phyloP scores from a whole-genome alignment of 2,797 vertebrate species.

The Mormyrus proboscirostris region DNA sequence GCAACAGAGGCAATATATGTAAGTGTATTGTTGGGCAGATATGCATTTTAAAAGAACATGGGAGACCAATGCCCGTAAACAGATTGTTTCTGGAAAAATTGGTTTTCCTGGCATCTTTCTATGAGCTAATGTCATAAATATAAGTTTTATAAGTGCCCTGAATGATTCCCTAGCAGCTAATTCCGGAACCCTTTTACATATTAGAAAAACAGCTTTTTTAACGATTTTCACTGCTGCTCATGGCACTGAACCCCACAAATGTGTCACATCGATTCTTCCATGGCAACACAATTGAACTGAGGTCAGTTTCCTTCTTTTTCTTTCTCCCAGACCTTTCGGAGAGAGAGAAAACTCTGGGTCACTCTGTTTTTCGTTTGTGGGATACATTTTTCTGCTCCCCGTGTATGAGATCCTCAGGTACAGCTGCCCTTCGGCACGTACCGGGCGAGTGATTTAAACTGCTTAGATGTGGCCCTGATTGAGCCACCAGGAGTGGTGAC shows the following conservation, averaged over 20 bases:
- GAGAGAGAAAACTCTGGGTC: neutral
- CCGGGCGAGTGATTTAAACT: neutral
- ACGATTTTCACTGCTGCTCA: neutral
- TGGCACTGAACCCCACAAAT: neutral
- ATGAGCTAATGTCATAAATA: constrained; percentile 2
- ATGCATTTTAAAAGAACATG: neutral
- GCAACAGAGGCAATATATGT: constrained; percentile 6
- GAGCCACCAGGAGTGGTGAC: constrained; percentile 13
- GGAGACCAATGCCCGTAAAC: neutral
- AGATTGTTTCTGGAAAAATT: neutral
- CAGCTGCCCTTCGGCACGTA: neutral
- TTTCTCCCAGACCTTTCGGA: neutral
- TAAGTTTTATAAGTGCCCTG: neutral
- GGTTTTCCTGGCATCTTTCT: neutral
- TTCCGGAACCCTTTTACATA: constrained; percentile 1
- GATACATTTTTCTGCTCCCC: too few species aligned
- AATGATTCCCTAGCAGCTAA: neutral
- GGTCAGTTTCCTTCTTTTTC: neutral
- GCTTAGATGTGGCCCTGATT: neutral
- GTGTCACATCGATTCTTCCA: neutral
- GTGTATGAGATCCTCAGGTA: neutral
- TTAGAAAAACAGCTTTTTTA: neutral
- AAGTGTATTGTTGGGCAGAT: neutral
- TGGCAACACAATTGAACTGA: constrained; percentile 5
- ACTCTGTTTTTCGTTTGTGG: neutral